Base-by-base conservation (phyloP, 2,888 invertebrate species). In the Gari tellinella region DNA sequence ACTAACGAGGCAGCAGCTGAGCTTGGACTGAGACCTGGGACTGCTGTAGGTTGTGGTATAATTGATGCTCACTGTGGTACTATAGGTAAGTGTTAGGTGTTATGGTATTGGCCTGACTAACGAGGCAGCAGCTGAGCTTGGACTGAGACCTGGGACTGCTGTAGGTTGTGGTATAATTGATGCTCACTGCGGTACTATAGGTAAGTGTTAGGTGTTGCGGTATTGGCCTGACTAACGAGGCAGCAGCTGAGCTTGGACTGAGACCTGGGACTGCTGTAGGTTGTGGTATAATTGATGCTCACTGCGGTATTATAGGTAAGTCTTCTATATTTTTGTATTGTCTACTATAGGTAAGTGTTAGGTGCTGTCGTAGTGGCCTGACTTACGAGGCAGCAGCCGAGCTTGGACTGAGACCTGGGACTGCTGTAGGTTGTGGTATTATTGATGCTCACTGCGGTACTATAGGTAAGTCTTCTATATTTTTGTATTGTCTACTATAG, bases 51-150 rank as follows among this genome's bases (percentile, higher is more conserved):
- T 5, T 94, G 96, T 15, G 97, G 97, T 0, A 94, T 98, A 72
- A 97, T 99, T 81, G 99, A 99, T 93, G 99, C 99, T 0, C 97
- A 99, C 93, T 97, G 98, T 60, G 99, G 98, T 25, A 97, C 96
- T 0, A 92, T 99, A 69, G 98, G 97, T 89, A 67, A 74, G 66
- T 46, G 25, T 4, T 43, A n/a, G n/a, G n/a, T n/a, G n/a, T n/a
- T 90, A 90, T 88, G 89, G 86, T 8, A 40, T 58, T 8, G 91
- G 91, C 21, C 79, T 92, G 43, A 82, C 94, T 12, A 81, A 89
- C 41, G 91, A 93, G 75, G 95, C 95, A 43, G 97, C 98, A 1
- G 82, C 88, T 25, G 95, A 94, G 82, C 91, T 98, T 62, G 95
- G 96, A 2, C 93, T 99, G 10, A 84, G 92, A 15, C 92, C 94